Conservation (phyloP, 2,888 invertebrate species). For the Hemaris fuciformis region DNA sequence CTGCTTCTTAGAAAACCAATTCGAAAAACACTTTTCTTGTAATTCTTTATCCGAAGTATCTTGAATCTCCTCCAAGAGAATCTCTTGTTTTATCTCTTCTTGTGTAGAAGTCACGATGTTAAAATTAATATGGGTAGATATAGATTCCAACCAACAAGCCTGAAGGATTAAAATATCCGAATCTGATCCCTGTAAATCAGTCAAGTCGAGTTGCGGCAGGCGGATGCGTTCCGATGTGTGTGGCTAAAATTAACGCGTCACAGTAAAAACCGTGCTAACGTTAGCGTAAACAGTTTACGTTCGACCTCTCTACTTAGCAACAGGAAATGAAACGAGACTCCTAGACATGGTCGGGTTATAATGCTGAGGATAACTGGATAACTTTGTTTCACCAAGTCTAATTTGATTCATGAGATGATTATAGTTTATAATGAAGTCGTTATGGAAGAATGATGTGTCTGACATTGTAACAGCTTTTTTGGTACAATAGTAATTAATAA, state of each 20-base stretch:
- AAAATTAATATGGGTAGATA: not conserved
- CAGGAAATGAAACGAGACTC: slow-evolving; percentile 18
- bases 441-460: not conserved
- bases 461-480: not conserved
- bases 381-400: not conserved
- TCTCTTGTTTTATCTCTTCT: too few relatives aligned
- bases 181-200: not conserved
- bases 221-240: slow-evolving; percentile 52
- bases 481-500: not conserved
- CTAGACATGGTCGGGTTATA: slow-evolving; percentile 14
- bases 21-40: too few relatives aligned
- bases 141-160: not conserved
- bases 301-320: slow-evolving; percentile 18
- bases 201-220: slow-evolving; percentile 21
- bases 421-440: not conserved
- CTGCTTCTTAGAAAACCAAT: too few relatives aligned
- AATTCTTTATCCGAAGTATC: too few relatives aligned
- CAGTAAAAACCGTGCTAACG: slow-evolving; percentile 45
- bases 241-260: slow-evolving; percentile 61
- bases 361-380: slow-evolving; percentile 3
- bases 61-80: too few relatives aligned
- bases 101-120: not conserved
- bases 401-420: slow-evolving; percentile 4
- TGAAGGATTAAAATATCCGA: not conserved
- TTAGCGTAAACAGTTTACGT: slow-evolving; percentile 50